Percentiles rank a stretch among this genome's conserved stretches.
These are phyloP conservation scores for Eustalomyia histrio DNA, from an alignment of 2,888 invertebrate genomes.

Conservation along the genomic window DNA sequence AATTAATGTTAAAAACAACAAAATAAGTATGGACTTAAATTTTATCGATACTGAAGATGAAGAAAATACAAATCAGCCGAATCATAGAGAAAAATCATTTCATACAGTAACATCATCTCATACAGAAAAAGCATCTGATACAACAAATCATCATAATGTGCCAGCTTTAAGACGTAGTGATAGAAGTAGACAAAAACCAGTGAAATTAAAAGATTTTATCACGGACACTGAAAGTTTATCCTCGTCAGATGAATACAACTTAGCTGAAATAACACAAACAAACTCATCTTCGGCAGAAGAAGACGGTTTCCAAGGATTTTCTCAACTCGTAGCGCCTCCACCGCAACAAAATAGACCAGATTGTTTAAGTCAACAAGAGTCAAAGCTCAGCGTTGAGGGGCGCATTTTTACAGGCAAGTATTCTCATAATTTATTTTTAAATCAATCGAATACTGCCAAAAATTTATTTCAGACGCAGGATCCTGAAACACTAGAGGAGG, in stretches of 20 bases:
- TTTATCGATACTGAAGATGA: not conserved
- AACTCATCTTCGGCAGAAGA: conserved; percentile 10
- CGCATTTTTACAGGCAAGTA: too few relatives aligned
- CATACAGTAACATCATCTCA: too few relatives aligned
- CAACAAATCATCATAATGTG: too few relatives aligned
- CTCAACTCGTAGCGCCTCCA: conserved; percentile 9
- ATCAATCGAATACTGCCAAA: too few relatives aligned
- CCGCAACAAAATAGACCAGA: too few relatives aligned
- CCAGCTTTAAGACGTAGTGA: conserved; percentile 19
- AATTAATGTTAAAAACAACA: conserved; percentile 4
- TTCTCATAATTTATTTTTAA: too few relatives aligned
- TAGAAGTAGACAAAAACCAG: conserved; percentile 1
- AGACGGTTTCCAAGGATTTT: conserved; percentile 16
- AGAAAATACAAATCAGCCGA: not conserved
- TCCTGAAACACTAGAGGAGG: too few relatives aligned
- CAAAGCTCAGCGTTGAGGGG: too few relatives aligned
- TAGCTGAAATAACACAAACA: not conserved
- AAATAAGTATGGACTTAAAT: conserved; percentile 6
- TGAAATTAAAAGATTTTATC: conserved; percentile 6
- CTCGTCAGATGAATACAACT: not conserved
- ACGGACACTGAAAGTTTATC: not conserved
- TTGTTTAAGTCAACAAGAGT: too few relatives aligned
- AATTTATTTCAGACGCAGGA: too few relatives aligned
- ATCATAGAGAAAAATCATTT: not conserved
- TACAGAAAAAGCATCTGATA: too few relatives aligned